Evolutionary conservation across 2,113 vertebrate species (phyloP), one percentile per base, ranked within the genome.

Genomic region (Castor canadensis): DNA sequence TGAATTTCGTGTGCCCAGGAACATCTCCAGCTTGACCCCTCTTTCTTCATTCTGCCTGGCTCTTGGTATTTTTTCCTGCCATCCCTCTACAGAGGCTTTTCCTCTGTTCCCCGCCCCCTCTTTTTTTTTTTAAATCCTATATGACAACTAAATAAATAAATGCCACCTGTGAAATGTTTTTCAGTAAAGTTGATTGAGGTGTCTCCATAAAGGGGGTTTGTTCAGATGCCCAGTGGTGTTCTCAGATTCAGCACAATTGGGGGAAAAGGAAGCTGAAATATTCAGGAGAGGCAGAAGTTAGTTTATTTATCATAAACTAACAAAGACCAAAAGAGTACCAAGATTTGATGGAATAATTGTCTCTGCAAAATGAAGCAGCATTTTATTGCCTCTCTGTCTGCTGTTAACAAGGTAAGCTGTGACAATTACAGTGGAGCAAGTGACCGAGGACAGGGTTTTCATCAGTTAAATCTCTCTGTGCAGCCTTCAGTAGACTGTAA

Each of bases 271-370:
- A 16, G 35, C 35, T 49, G 64, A 94, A 94, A 88, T 82, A 86
- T 60, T 83, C 73, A 22, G 13, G 67, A 89, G 66, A 96, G 60
- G 60, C n/a, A 56, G 94, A 54, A 82, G 94, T 93, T 93, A 87
- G 58, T 91, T 97, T 87, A 89, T 93, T 69, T 94, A 67, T 83
- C 56, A n/a, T 67, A 94, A 89, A 95, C 58, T 80, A 87, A 75
- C 69, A 72, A 95, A 76, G 66, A 91, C 75, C 64, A 69, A 93
- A 91, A 54, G 56, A 81, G 49, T 24, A 73, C 69, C 62, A 52
- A 83, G 89, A 45, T 66, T 90, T 62, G 54, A 54, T 77, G 81
- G 30, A 81, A 83, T 66, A 75, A 92, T 35, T n/a, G 26, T 76
- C 35, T 94, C 69, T 87, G 71, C 47, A 85, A 91, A 96, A 84